Evolutionary conservation across 2,113 vertebrate species (phyloP).

Genomic region (Epinephelus lanceolatus): DNA sequence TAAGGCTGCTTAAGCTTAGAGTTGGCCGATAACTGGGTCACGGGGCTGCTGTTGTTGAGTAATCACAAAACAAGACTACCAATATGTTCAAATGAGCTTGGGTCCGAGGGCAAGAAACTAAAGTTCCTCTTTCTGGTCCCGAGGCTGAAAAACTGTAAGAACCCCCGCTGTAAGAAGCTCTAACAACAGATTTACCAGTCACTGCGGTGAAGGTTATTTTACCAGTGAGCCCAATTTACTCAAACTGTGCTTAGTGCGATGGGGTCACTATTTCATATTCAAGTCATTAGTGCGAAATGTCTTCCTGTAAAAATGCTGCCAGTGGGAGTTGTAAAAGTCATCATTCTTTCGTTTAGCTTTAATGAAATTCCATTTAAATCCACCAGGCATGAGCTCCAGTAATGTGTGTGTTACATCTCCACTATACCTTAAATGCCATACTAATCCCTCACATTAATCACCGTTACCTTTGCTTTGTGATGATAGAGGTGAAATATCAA

Average conservation of each 20-base stretch:
- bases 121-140: slow-evolving; percentile 41
- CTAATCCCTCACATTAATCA: slow-evolving; percentile 64
- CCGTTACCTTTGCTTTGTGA: slow-evolving; percentile 25
- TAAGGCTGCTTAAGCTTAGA: slow-evolving; percentile 29
- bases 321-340: slow-evolving; percentile 69
- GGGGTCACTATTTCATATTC: slow-evolving; percentile 74
- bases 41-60: slow-evolving; percentile 32
- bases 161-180: slow-evolving; percentile 30
- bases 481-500: slow-evolving; percentile 18
- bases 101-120: slow-evolving; percentile 36
- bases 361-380: slow-evolving; percentile 73
- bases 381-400: slow-evolving; percentile 55
- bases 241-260: slow-evolving; percentile 61
- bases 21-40: slow-evolving; percentile 45
- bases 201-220: slow-evolving; percentile 62
- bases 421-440: slow-evolving; percentile 48
- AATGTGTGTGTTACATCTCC: slow-evolving; percentile 53
- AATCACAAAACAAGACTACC: slow-evolving; percentile 48
- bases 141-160: slow-evolving; percentile 26
- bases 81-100: slow-evolving; percentile 51
- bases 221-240: slow-evolving; percentile 69
- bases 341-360: slow-evolving; percentile 69
- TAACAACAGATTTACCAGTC: slow-evolving; percentile 52
- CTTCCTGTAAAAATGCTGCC: slow-evolving; percentile 69
- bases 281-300: slow-evolving; percentile 72